Evolutionary conservation across 2,888 invertebrate species (phyloP).

Genomic region (Tanaodytes sp.): DNA sequence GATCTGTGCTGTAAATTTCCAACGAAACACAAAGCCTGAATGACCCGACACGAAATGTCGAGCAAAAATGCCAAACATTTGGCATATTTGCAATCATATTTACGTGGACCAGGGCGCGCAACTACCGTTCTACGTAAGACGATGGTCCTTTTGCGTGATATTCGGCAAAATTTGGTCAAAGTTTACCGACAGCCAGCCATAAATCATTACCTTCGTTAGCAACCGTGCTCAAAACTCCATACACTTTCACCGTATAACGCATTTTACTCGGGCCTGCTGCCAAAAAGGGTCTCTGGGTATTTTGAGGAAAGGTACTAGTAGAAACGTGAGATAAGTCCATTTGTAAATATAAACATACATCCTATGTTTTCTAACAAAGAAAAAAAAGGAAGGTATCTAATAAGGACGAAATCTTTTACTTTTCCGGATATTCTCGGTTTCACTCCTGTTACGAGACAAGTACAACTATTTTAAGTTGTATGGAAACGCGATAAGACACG

Average conservation of each 20-base stretch:
- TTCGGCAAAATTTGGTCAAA: constrained; percentile 28
- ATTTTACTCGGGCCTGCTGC: background rate
- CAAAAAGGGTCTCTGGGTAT: constrained; percentile 19
- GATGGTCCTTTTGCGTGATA: background rate
- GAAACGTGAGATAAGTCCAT: constrained; percentile 34
- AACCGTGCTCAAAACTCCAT: background rate
- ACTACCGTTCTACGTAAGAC: no score
- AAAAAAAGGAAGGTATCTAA: constrained; percentile 14
- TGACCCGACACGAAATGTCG: no score
- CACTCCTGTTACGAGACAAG: constrained; percentile 17
- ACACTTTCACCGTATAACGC: constrained; percentile 29
- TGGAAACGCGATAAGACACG: constrained; percentile 31
- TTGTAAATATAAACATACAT: constrained; percentile 29
- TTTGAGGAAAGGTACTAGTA: constrained; percentile 18
- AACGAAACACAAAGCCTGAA: no score
- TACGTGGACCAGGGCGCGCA: no score
- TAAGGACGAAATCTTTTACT: constrained; percentile 16
- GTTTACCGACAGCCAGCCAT: constrained; percentile 8
- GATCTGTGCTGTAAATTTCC: no score
- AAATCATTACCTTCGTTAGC: constrained; percentile 27
- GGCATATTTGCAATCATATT: background rate
- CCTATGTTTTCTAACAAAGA: constrained; percentile 5
- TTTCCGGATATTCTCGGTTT: constrained; percentile 14
- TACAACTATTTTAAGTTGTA: constrained; percentile 10
- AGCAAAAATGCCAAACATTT: constrained; percentile 5